Base-by-base conservation (phyloP, 23 tunicate genomes). In the Aplidium turbinatum region DNA sequence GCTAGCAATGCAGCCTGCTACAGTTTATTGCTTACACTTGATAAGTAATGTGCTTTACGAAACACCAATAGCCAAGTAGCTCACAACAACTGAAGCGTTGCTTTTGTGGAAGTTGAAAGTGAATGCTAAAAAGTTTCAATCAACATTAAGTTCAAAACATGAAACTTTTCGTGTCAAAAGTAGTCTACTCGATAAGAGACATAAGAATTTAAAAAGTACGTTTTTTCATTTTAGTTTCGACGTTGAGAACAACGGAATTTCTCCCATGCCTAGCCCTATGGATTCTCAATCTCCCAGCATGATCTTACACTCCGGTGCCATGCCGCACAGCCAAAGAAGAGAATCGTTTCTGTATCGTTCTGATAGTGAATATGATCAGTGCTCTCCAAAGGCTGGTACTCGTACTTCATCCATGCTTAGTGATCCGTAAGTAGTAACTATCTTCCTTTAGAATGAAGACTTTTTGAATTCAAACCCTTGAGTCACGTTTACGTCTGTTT, bases 271-370 rank as follows among this genome's bases (percentile, higher is more conserved):
- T 31, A 76, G 81, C 40, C 87, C 87, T 0, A 58, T 69, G n/a
- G 96, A 88, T 33, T 42, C 96, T 24, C 87, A 88, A 47, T 88
- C 96, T 7, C 96, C 96, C 4, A 86, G 94, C 28, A 73, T 87
- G 72, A 76, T 88, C 20, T 73, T 88, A 4, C 87, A 75, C 31
- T 62, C 94, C 20, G 20, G 50, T 27, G 68, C 73, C 11, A 40
- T 45, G 21, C 20, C 36, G 40, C 75, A 84, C 25, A 58, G 77
- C 54, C 82, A 88, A 26, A 51, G 96, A 50, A 46, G 96, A 22
- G 96, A 88, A 62, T 81, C 87, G 1, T 88, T 88, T 57, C 87
- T 88, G 30, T 88, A 88, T 47, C 77, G 96, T 13, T 73, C 87
- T 6, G 96, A 88, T 73, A 76, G 72, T 35, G 96, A 88, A 18